phyloP scores from a whole-genome alignment of 2,888 invertebrate species.

The Polydrusus cervinus region DNA sequence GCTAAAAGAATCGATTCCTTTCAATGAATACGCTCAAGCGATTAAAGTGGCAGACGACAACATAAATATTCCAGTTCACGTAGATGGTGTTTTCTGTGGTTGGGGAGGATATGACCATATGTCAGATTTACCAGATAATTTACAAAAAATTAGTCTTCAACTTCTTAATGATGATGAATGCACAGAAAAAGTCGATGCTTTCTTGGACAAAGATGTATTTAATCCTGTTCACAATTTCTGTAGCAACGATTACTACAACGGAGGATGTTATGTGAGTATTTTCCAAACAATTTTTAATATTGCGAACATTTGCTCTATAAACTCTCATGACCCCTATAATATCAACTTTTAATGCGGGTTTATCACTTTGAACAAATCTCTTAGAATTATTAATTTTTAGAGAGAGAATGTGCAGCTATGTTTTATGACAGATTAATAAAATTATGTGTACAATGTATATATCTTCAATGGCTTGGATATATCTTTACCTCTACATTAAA shows the following conservation, averaged over 20 bases:
- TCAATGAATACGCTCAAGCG: not conserved
- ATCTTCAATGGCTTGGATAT: too few species aligned
- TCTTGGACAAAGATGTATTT: not conserved
- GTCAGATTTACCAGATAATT: not conserved
- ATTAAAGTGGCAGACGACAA: not conserved
- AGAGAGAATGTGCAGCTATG: too few species aligned
- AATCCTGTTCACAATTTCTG: conserved; percentile 5
- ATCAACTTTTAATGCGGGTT: too few species aligned
- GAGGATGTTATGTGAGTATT: conserved; percentile 12
- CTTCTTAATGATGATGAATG: conserved; percentile 12
- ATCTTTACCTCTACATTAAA: too few species aligned
- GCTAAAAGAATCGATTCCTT: not conserved
- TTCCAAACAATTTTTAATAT: too few species aligned
- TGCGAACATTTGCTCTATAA: too few species aligned
- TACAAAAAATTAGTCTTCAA: conserved; percentile 25
- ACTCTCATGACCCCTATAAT: too few species aligned
- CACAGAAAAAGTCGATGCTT: not conserved
- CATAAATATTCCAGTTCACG: not conserved
- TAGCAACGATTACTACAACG: conserved; percentile 19
- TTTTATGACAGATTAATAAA: too few species aligned
- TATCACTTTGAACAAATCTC: too few species aligned
- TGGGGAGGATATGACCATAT: not conserved
- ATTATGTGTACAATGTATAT: too few species aligned
- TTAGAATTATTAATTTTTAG: too few species aligned
- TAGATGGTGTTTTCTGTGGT: not conserved